Evolutionary conservation across 53 echinoderm and acorn worm genomes (phyloP).

Genomic region (Luidia sarsii): DNA sequence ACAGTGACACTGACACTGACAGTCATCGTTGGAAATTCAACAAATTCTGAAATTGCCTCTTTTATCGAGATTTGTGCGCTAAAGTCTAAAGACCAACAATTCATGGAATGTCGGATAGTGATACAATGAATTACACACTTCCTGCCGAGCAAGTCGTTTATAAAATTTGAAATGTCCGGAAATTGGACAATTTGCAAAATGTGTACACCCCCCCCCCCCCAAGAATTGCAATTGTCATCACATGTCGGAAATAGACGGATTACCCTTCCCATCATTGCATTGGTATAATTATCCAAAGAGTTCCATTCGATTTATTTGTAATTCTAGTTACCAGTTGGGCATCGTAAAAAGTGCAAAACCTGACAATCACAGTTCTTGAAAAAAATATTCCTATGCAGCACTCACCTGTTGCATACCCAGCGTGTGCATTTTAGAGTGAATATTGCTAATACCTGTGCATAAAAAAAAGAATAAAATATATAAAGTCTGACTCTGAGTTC

Average conservation of each 20-base stretch:
- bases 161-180: neutral
- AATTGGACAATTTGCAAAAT: neutral
- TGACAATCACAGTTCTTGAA: neutral
- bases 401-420: constrained; percentile 43
- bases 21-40: too few relatives aligned
- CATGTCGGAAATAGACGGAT: constrained; percentile 16
- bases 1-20: too few relatives aligned
- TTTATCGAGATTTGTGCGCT: too few relatives aligned
- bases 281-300: too few relatives aligned
- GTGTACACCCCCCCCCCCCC: too few relatives aligned
- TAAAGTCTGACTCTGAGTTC: too few relatives aligned
- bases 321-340: neutral
- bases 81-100: too few relatives aligned
- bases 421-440: constrained; percentile 30
- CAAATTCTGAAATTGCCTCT: too few relatives aligned
- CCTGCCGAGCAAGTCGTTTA: too few relatives aligned
- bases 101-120: too few relatives aligned
- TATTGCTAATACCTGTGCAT: constrained; percentile 8
- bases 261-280: neutral
- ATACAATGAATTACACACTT: neutral
- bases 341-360: neutral
- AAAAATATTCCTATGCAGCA: neutral
- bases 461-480: constrained; percentile 20
- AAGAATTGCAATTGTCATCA: neutral
- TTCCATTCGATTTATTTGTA: neutral